phyloP scores from a whole-genome alignment of 2,888 invertebrate genomes.

The Thalpophila matura region DNA sequence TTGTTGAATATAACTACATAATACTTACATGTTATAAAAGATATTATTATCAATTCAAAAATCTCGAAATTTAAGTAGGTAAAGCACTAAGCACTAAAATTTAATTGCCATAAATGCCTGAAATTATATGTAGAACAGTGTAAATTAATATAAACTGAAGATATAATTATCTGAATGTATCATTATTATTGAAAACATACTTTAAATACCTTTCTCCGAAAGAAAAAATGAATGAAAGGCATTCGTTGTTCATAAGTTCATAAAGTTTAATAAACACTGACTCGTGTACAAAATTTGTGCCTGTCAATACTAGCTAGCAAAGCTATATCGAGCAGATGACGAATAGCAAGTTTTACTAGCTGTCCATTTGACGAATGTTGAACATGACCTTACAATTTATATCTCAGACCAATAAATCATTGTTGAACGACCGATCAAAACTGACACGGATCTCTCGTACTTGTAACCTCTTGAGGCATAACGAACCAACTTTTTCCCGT shows the following conservation, averaged over 20 bases:
- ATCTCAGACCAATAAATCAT: constrained; percentile 85
- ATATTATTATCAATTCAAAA: too few relatives aligned
- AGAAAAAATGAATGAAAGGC: constrained; percentile 7
- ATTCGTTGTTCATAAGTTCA: constrained; percentile 41
- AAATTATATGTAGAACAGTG: too few relatives aligned
- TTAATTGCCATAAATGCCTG: too few relatives aligned
- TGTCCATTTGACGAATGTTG: constrained; percentile 83
- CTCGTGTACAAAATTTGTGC: constrained; percentile 69
- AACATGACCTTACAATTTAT: constrained; percentile 86
- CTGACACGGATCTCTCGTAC: constrained; percentile 83
- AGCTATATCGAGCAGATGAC: constrained; percentile 76
- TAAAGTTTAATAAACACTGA: constrained; percentile 64
- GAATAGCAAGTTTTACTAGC: constrained; percentile 82
- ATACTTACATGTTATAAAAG: too few relatives aligned
- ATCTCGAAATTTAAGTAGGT: too few relatives aligned
- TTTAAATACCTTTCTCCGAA: not conserved
- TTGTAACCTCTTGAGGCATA: constrained; percentile 78
- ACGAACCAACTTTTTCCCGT: constrained; percentile 73
- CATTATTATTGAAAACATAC: too few relatives aligned
- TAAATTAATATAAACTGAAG: not conserved
- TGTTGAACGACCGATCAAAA: constrained; percentile 81
- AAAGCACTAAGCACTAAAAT: too few relatives aligned
- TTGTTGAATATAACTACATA: not conserved
- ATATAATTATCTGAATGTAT: not conserved
- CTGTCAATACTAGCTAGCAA: too few relatives aligned